Percentiles rank a stretch among this genome's conserved stretches.
Evolutionary conservation across 2,888 invertebrate genomes (phyloP).

Genomic region (Diabrotica balteata): DNA sequence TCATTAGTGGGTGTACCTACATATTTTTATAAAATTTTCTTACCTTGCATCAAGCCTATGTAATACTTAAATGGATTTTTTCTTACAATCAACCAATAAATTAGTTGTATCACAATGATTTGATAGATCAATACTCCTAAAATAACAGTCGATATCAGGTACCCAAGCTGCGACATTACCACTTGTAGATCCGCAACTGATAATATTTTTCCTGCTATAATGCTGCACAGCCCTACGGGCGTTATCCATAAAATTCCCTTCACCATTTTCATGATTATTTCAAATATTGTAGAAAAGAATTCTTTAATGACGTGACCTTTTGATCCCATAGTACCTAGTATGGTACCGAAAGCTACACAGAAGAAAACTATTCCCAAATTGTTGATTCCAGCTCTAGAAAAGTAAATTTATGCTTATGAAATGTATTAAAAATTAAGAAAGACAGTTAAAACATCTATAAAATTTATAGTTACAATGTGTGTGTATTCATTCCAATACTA

Average conservation of each 20-base stretch:
- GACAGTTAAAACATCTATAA: too few species aligned
- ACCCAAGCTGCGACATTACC: constrained; percentile 71
- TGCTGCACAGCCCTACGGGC: constrained; percentile 84
- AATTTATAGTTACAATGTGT: too few species aligned
- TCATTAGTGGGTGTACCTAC: too few species aligned
- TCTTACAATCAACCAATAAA: constrained; percentile 80
- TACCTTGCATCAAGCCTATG: constrained; percentile 66
- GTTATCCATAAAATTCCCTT: constrained; percentile 91
- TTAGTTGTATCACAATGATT: constrained; percentile 81
- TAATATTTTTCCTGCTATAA: constrained; percentile 83
- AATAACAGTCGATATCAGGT: constrained; percentile 84
- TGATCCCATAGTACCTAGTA: constrained; percentile 82
- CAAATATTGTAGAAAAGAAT: constrained; percentile 87
- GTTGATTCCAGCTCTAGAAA: constrained; percentile 77
- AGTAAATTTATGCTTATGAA: not conserved
- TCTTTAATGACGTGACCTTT: constrained; percentile 83
- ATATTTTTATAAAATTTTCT: not conserved
- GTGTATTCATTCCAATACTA: too few species aligned
- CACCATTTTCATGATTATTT: constrained; percentile 91
- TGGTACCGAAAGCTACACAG: constrained; percentile 86
- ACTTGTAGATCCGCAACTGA: constrained; percentile 72
- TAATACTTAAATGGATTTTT: constrained; percentile 90
- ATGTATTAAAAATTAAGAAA: not conserved
- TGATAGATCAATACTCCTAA: constrained; percentile 85
- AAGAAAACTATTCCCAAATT: constrained; percentile 90